Base-by-base conservation (phyloP, 23 tunicate genomes). In the Ascidia mentula region DNA sequence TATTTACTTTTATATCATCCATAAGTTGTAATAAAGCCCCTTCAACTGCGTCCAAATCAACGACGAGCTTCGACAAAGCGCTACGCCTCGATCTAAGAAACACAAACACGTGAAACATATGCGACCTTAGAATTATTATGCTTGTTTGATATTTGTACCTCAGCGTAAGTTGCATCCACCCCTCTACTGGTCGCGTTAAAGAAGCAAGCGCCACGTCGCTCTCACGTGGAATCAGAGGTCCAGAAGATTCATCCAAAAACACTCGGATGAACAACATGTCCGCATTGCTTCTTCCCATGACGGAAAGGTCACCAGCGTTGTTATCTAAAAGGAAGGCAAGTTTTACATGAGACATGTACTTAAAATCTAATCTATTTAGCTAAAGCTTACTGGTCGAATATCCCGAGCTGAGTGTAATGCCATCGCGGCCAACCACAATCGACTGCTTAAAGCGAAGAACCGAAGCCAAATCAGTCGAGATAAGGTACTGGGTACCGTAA, bases 141-240 rank as follows among this genome's bases (percentile, higher is more conserved):
- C 24, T 26, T 20, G 1, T 53, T 53, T 53, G 12, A 9, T 1
- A 53, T 53, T 53, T 28, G 65, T 28, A 53, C 65, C 65, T 53
- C 65, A 53, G 24, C 13, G 22, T 53, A 9, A 53, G 65, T 53
- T 53, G 65, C 65, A 53, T 53, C 65, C 65, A 53, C 4, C 65
- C 65, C 24, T 53, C 65, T 53, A 28, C 65, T 20, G 65, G 65
- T 53, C 65, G 65, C 65, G 65, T 53, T 28, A 53, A 53, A 5
- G 65, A 53, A 53, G 13, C 65, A 53, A 53, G 65, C 13, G 65
- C 65, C 28, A 53, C 12, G 13, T 53, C 65, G 13, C 12, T 53
- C 2, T 53, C 65, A 5, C 24, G 65, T 26, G 65, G 65, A 1
- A 28, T 9, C 65, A 20, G 65, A 53, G 65, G 4, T 53, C 65